Evolutionary conservation across 1,140 invertebrate species (phyloP).

Genomic region (Babylonia areolata): DNA sequence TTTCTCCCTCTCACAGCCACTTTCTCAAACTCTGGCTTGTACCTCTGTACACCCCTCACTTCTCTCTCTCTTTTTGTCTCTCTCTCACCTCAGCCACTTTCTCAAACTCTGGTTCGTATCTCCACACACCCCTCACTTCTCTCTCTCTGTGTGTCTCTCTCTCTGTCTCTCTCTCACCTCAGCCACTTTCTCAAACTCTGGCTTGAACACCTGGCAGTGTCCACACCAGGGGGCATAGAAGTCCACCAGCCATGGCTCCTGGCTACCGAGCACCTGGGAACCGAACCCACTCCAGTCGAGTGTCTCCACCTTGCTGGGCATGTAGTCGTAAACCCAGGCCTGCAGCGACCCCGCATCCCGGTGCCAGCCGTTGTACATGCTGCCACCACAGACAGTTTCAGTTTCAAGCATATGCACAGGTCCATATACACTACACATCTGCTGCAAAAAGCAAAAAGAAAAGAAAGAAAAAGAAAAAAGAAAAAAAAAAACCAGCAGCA

Average conservation of each 20-base stretch:
- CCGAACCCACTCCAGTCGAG: constrained; percentile 61
- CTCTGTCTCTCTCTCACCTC: constrained; percentile 76
- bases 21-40: too few species aligned
- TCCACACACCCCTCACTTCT: too few species aligned
- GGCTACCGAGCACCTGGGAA: constrained; percentile 74
- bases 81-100: too few species aligned
- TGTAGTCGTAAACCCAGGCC: constrained; percentile 80
- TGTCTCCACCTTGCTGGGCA: constrained; percentile 77
- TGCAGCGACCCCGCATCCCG: constrained; percentile 80
- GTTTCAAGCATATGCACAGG: not conserved
- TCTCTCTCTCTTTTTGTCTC: too few species aligned
- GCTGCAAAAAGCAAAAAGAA: too few species aligned
- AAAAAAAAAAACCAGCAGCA: too few species aligned
- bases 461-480: too few species aligned
- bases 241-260: constrained; percentile 82
- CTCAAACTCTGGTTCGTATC: constrained; percentile 79
- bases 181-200: constrained; percentile 82
- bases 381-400: constrained; percentile 68
- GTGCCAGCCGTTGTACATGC: constrained; percentile 80
- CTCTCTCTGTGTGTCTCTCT: not conserved
- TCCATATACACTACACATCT: too few species aligned
- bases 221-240: constrained; percentile 88
- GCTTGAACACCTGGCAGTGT: constrained; percentile 83
- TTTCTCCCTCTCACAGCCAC: too few species aligned
- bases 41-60: too few species aligned